Evolutionary conservation across 2,113 vertebrate species (phyloP).

Genomic region (Eulacestoma nigropectus): DNA sequence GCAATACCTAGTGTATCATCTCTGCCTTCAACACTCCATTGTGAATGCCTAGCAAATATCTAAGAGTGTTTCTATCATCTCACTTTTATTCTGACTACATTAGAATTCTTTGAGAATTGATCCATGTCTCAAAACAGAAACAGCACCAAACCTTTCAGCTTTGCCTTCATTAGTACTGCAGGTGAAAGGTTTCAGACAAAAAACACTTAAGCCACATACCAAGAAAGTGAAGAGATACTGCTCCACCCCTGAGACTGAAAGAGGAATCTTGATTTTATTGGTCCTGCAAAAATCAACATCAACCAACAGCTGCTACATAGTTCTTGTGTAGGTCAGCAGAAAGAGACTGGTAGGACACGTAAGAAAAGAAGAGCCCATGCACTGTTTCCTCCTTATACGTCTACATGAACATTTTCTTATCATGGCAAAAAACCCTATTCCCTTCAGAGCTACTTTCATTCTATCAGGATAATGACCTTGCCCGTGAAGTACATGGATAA

Average conservation of each 20-base stretch:
- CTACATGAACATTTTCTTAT: not conserved
- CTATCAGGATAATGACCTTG: not conserved
- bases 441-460: not conserved
- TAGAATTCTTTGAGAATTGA: not conserved
- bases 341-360: not conserved
- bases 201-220: not conserved
- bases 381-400: fast-evolving
- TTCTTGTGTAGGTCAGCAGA: not conserved
- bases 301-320: not conserved
- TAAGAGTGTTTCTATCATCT: not conserved
- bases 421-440: not conserved
- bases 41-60: not conserved
- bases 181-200: not conserved
- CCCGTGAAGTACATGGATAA: not conserved
- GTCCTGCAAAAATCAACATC: not conserved
- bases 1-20: not conserved
- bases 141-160: not conserved
- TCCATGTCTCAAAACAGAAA: not conserved
- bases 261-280: not conserved
- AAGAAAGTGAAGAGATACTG: not conserved
- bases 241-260: not conserved
- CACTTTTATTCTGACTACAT: not conserved
- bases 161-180: not conserved
- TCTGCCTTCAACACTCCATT: not conserved
- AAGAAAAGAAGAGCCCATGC: not conserved